phyloP scores from a whole-genome alignment of 1,140 invertebrate species.

The Drosophila lini region DNA sequence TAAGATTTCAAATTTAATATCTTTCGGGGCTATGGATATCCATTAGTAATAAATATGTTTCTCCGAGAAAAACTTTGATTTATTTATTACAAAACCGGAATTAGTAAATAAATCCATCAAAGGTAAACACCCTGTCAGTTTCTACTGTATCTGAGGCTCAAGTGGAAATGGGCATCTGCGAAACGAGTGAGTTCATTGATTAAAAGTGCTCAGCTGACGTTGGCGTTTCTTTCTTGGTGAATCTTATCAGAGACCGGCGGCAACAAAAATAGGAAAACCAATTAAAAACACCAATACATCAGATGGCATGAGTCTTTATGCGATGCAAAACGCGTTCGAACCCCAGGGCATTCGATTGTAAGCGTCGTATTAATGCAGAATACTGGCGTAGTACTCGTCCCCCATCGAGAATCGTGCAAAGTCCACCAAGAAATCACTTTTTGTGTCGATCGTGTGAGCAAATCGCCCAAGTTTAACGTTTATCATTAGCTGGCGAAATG shows the following conservation, averaged over 20 bases:
- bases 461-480: constrained; percentile 10
- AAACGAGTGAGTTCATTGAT: constrained; percentile 72
- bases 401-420: constrained; percentile 30
- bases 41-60: too few relatives aligned
- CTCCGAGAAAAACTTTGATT: too few relatives aligned
- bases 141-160: constrained; percentile 29
- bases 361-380: constrained; percentile 33
- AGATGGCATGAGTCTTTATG: constrained; percentile 24
- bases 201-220: constrained; percentile 69
- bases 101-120: background rate
- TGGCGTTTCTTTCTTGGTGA: constrained; percentile 67
- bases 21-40: too few relatives aligned
- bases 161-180: constrained; percentile 47
- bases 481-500: constrained; percentile 26
- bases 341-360: constrained; percentile 10
- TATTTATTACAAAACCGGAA: too few relatives aligned
- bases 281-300: constrained; percentile 56
- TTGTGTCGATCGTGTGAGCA: constrained; percentile 10
- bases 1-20: too few relatives aligned
- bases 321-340: constrained; percentile 32
- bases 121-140: background rate
- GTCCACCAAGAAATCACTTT: constrained; percentile 40
- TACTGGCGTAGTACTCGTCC: constrained; percentile 18
- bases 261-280: constrained; percentile 57
- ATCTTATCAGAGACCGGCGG: constrained; percentile 57